phyloP scores from a whole-genome alignment of 2,888 invertebrate genomes.

The Caenorhabditis becei region DNA sequence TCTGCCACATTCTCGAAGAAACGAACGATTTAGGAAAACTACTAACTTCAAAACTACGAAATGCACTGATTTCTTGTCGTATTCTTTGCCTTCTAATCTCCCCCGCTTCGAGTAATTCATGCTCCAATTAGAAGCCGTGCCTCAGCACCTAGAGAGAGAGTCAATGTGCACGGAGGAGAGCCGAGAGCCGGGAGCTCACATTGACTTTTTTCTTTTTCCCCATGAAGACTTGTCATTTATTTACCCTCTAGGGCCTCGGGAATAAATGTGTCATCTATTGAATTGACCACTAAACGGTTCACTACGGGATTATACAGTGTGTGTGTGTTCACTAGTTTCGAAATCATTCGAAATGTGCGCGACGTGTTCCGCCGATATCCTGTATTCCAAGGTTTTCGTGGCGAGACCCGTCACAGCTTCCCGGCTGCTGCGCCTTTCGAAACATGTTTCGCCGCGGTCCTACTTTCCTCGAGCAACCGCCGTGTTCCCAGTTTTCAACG shows the following conservation, averaged over 20 bases:
- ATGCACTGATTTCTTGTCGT: neutral
- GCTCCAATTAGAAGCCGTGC: constrained; percentile 14
- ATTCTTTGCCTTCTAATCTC: constrained; percentile 6
- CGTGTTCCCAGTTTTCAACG: neutral
- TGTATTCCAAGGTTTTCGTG: neutral
- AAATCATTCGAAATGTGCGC: constrained; percentile 11
- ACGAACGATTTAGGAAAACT: neutral
- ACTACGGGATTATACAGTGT: neutral
- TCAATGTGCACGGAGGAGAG: neutral
- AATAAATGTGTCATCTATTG: neutral
- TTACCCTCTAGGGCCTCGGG: neutral
- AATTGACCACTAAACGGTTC: neutral
- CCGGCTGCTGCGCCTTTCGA: constrained; percentile 14
- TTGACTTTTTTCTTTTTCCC: constrained; percentile 4
- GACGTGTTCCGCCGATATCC: neutral
- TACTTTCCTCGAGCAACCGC: too few relatives aligned
- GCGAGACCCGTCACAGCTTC: constrained; percentile 15
- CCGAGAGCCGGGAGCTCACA: neutral
- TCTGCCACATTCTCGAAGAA: neutral
- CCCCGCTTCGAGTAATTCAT: constrained; percentile 6
- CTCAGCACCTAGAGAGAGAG: neutral
- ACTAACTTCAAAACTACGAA: too few relatives aligned
- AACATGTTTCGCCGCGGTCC: neutral
- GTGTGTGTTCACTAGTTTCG: neutral
- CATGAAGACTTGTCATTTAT: neutral